Evolutionary conservation across 2,113 vertebrate genomes (phyloP), one percentile per base, ranked within the genome.

Genomic region (Hepsetus odoe): DNA sequence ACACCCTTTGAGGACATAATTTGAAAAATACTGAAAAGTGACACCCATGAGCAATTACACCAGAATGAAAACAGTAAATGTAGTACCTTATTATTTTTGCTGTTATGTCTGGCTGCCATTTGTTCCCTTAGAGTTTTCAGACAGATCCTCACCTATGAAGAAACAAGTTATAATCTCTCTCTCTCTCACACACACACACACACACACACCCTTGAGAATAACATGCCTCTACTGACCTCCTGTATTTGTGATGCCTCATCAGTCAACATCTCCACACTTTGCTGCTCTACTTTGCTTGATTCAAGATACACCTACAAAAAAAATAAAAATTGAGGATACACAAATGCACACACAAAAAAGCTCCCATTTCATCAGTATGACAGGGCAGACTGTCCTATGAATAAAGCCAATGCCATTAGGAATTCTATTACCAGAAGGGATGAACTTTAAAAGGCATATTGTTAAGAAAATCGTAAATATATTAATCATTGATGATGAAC

Each of bases 241-340:
- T 96, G 95, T 42, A 95, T 94, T 71, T 96, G 94, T 2, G 93
- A 90, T 49, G 92, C 93, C 88, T 97, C 94, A 6, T 95, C 96
- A 2, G 93, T 95, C 79, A 96, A 88, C 88, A 95, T 96, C 80
- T 65, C 92, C 64, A 95, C 74, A 4, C 83, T 89, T 76, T 91
- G 90, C 40, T 92, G 90, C 0, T 93, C 90, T 71, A 92, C 87
- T 0, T 87, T 79, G 4, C 88, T 85, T 0, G 88, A 81, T 73
- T 92, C 89, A 20, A 56, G 61, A 72, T 66, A 77, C 26, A 56
- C 11, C 74, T 78, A 77, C 28, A 70, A 9, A 13, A 49, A 53
- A 84, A 10, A 35, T 22, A 28, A 10, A 26, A 73, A 46, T 33
- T 14, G 4, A 51, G 18, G 0, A 33, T 42, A 61, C 38, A 33